These are phyloP conservation scores for Dallia pectoralis DNA, from an alignment of 2,797 vertebrate species.

Conservation along the genomic window DNA sequence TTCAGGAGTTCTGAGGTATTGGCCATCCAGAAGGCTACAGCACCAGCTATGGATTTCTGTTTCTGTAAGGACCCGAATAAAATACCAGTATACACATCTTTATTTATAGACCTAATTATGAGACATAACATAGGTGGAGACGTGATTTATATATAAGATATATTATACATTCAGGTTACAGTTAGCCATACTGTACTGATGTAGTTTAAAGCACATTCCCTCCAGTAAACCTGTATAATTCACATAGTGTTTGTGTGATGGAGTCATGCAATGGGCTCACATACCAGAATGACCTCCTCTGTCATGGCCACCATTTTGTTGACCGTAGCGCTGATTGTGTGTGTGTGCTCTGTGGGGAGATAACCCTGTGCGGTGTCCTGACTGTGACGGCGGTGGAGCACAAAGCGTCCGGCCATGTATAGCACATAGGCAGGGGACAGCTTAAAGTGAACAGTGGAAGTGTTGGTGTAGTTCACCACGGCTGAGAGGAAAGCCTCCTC, in stretches of 20 bases:
- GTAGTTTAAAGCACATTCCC: not conserved
- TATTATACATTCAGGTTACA: not conserved
- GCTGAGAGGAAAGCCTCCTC: slow-evolving; percentile 88
- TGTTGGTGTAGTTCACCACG: slow-evolving; percentile 90
- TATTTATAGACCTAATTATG: not conserved
- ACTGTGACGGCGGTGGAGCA: slow-evolving; percentile 72
- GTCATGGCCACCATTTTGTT: slow-evolving; percentile 91
- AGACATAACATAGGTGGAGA: not conserved
- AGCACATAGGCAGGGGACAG: slow-evolving; percentile 88
- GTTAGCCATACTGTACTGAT: not conserved
- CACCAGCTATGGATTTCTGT: slow-evolving; percentile 83
- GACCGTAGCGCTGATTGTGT: slow-evolving; percentile 74
- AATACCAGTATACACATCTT: not conserved
- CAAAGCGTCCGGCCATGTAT: slow-evolving; percentile 83
- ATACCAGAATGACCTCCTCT: slow-evolving; percentile 87
- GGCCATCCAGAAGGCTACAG: slow-evolving; percentile 94
- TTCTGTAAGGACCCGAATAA: slow-evolving; percentile 69
- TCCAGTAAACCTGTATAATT: not conserved
- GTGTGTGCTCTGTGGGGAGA: slow-evolving; percentile 68
- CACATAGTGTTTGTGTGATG: not conserved
- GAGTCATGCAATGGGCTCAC: slow-evolving; percentile 28
- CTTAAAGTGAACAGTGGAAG: slow-evolving; percentile 91
- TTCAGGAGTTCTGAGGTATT: slow-evolving; percentile 91
- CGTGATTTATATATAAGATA: not conserved
- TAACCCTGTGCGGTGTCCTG: slow-evolving; percentile 43